Evolutionary conservation across 2,888 invertebrate genomes (phyloP).

Genomic region (Rhopalosiphum nymphaeae): DNA sequence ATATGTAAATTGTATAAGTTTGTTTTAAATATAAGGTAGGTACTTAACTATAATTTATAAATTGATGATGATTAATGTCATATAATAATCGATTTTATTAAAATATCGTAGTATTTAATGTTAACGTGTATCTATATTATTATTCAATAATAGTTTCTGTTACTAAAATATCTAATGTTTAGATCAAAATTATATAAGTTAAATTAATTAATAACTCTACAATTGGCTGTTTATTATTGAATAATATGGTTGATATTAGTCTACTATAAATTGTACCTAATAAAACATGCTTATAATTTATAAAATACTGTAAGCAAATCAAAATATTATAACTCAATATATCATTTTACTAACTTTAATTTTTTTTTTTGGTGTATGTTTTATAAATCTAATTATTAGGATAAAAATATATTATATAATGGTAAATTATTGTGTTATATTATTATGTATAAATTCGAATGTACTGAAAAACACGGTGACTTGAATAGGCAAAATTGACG

Average conservation of each 20-base stretch:
- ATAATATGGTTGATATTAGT: background rate
- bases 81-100: background rate
- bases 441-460: background rate
- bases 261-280: background rate
- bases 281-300: background rate
- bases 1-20: background rate
- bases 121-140: background rate
- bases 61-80: no score
- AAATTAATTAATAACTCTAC: background rate
- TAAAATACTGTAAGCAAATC: background rate
- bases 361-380: background rate
- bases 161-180: background rate
- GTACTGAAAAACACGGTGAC: background rate
- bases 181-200: background rate
- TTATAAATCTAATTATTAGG: background rate
- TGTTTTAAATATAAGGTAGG: background rate
- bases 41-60: no score
- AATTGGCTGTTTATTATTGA: background rate
- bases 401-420: background rate
- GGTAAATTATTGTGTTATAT: no score
- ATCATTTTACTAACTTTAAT: background rate
- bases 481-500: background rate
- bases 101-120: background rate
- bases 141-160: background rate
- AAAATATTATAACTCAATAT: background rate